Evolutionary conservation across 2,888 invertebrate species (phyloP).

Genomic region (Agonopterix subpropinquella): DNA sequence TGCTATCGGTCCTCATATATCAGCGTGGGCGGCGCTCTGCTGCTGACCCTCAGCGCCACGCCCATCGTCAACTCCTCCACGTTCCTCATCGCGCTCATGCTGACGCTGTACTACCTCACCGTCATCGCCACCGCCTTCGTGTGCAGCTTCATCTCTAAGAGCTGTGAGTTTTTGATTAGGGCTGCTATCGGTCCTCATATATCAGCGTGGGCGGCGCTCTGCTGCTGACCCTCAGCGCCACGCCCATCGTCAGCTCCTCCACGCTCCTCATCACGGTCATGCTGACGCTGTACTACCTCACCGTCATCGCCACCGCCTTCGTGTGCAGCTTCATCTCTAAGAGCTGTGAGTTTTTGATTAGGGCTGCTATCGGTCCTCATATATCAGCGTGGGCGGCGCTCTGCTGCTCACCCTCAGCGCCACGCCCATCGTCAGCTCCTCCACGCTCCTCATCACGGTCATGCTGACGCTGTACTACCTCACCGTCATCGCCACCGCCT

Average conservation of each 20-base stretch:
- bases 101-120: conserved; percentile 75
- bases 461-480: conserved; percentile 77
- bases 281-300: conserved; percentile 73
- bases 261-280: conserved; percentile 74
- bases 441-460: conserved; percentile 70
- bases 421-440: conserved; percentile 67
- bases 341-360: conserved; percentile 62
- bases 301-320: conserved; percentile 72
- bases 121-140: conserved; percentile 73
- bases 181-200: no score
- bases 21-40: conserved; percentile 43
- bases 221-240: conserved; percentile 41
- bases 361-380: no score
- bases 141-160: conserved; percentile 74
- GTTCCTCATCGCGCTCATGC: conserved; percentile 71
- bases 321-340: conserved; percentile 74
- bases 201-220: conserved; percentile 49
- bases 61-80: conserved; percentile 72
- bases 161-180: conserved; percentile 56
- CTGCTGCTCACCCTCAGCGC: conserved; percentile 42
- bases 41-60: conserved; percentile 42
- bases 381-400: conserved; percentile 46
- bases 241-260: conserved; percentile 69
- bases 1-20: conserved; percentile 16
- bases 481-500: conserved; percentile 71